These are phyloP conservation scores for Monodelphis domestica DNA, from an alignment of 2,797 vertebrate genomes.

Conservation along the genomic window DNA sequence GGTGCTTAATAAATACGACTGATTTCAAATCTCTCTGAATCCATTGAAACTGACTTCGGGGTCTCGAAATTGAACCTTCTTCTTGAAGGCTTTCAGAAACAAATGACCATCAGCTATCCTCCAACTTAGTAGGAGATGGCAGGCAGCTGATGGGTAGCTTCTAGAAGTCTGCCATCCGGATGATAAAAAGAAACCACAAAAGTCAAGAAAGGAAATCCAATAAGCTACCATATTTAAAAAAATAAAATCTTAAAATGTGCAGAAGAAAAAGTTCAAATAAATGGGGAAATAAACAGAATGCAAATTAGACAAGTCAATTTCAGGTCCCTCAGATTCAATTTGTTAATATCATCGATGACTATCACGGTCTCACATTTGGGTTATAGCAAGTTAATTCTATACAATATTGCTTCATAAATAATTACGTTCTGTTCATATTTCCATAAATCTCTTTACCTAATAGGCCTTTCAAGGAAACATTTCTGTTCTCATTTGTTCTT, in stretches of 20 bases:
- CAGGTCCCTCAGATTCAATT: conserved; percentile 35
- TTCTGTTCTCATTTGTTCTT: background rate
- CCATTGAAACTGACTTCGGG: background rate
- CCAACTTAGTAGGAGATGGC: background rate
- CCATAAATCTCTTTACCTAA: conserved; percentile 32
- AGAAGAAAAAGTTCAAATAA: conserved; percentile 16
- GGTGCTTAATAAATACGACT: background rate
- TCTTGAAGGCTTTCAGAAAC: background rate
- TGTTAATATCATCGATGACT: background rate
- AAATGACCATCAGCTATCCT: background rate
- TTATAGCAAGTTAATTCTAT: conserved; percentile 6
- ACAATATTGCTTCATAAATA: conserved; percentile 43
- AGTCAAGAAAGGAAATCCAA: conserved; percentile 18
- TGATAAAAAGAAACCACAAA: background rate
- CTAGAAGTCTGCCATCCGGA: background rate
- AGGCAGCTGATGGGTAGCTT: background rate
- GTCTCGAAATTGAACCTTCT: background rate
- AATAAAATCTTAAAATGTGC: conserved; percentile 33
- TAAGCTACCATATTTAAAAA: conserved; percentile 1
- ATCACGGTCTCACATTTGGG: background rate
- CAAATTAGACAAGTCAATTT: conserved; percentile 33
- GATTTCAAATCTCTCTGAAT: background rate
- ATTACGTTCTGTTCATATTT: conserved; percentile 9
- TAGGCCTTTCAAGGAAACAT: conserved; percentile 23
- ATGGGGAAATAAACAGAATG: conserved; percentile 26